Evolutionary conservation across 2,797 vertebrate species (phyloP), one percentile per base, ranked within the genome.

Genomic region (Falco berigora): DNA sequence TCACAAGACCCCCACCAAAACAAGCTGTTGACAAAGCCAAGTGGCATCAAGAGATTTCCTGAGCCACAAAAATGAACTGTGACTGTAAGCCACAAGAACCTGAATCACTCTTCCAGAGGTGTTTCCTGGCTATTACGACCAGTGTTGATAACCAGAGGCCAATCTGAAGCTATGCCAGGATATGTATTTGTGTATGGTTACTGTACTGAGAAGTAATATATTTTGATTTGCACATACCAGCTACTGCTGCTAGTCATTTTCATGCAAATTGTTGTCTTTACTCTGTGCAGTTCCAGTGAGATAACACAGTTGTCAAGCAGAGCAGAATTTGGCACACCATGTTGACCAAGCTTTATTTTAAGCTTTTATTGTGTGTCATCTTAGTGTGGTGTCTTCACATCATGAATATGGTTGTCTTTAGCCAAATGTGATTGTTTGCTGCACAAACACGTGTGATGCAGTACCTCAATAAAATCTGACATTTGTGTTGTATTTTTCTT

Each of bases 121-220:
- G 98, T 97, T 99, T 99, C 93, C 97, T 97, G 44, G 97, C 98
- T 32, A 91, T 98, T 36, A 94, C 97, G 90, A 97, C 97, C 2
- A 64, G 95, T 14, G 94, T 97, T 3, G 82, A 98, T 93, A 97
- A 98, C 55, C 98, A 98, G 90, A 98, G 97, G 90, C 98, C 98
- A 42, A 92, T 95, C 9, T 97, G 97, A 97, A 92, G 93, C 61
- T 95, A 44, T 73, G 69, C 66, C 64, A 40, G 59, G 56, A 66
- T 80, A 34, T 83, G 56, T 83, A 64, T 92, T 90, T 93, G 36
- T 92, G 38, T 91, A 3, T 71, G 52, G 53, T 59, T 89, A 66
- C 74, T 94, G 44, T 94, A 27, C 38, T 50, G 78, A 90, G 68
- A 64, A 75, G 28, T 47, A 47, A 25, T 80, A 32, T 82, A 28